A percentile compares a stretch with the other conserved stretches of the same genome.
Conservation (phyloP, 2,888 invertebrate species). For the Chrysolina americana region DNA sequence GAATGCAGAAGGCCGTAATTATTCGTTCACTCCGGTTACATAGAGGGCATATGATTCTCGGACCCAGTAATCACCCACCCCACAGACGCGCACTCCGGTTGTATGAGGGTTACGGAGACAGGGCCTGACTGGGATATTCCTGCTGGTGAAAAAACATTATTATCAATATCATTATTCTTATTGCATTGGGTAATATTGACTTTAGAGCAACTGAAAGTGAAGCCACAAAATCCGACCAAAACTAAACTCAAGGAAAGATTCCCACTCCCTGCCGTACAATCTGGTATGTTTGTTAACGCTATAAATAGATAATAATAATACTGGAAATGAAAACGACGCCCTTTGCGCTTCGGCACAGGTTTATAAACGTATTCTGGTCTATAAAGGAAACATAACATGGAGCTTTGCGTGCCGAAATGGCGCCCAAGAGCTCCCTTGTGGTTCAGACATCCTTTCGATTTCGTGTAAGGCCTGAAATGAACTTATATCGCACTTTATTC, state of each 20-base stretch:
- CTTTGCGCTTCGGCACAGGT: slow-evolving; percentile 67
- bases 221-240: slow-evolving; percentile 4
- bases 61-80: background rate
- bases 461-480: slow-evolving; percentile 48
- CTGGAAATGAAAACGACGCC: slow-evolving; percentile 67
- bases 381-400: slow-evolving; percentile 68
- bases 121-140: no score
- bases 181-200: no score
- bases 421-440: slow-evolving; percentile 56
- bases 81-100: no score
- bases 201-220: no score
- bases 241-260: background rate
- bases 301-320: slow-evolving; percentile 66
- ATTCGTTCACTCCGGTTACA: no score
- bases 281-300: slow-evolving; percentile 50
- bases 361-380: slow-evolving; percentile 68
- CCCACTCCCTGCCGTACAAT: slow-evolving; percentile 3
- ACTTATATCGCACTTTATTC: slow-evolving; percentile 47
- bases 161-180: no score
- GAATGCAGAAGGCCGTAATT: no score
- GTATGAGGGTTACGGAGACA: no score
- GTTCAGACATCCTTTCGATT: slow-evolving; percentile 46
- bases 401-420: slow-evolving; percentile 64
- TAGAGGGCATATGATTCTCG: no score
- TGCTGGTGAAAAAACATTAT: no score